These are phyloP conservation scores for Spermophilus dauricus DNA, from an alignment of 2,113 vertebrate species.

Conservation along the genomic window DNA sequence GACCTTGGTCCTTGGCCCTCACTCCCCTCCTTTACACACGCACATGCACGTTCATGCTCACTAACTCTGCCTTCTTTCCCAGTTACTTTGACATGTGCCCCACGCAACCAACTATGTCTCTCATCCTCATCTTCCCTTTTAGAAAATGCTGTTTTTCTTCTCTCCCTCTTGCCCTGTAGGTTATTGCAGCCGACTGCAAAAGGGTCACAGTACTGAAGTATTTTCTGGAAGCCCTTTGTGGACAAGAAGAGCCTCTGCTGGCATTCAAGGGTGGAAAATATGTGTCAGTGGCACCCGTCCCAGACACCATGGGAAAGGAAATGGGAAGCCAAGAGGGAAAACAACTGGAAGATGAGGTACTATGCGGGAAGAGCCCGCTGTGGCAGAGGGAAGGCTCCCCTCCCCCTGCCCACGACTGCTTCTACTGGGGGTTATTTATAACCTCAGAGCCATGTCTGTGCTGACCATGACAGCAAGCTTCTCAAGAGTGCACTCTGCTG, in stretches of 20 bases:
- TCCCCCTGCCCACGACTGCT: slow-evolving; percentile 80
- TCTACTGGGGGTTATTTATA: slow-evolving; percentile 85
- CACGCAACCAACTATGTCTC: slow-evolving; percentile 27
- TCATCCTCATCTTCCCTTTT: slow-evolving; percentile 80
- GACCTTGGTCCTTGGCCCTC: not conserved
- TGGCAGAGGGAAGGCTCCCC: slow-evolving; percentile 86
- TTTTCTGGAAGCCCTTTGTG: slow-evolving; percentile 99
- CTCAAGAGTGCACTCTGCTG: slow-evolving; percentile 85
- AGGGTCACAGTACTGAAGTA: slow-evolving; percentile 99
- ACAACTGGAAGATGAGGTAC: slow-evolving; percentile 98
- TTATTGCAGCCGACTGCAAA: slow-evolving; percentile 98
- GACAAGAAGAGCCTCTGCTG: slow-evolving; percentile 99
- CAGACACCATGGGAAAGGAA: slow-evolving; percentile 92
- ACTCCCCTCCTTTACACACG: not conserved
- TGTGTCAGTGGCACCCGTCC: slow-evolving; percentile 96
- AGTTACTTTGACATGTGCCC: slow-evolving; percentile 51
- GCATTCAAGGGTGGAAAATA: slow-evolving; percentile 99
- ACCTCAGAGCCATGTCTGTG: slow-evolving; percentile 71
- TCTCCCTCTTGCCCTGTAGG: slow-evolving; percentile 89
- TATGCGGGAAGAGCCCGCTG: slow-evolving; percentile 87
- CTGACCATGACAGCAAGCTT: slow-evolving; percentile 80
- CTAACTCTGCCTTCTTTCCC: fast-evolving
- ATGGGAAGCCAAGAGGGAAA: slow-evolving; percentile 92
- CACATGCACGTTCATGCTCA: not conserved
- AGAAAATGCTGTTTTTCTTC: slow-evolving; percentile 88